phyloP scores from a whole-genome alignment of 1,140 invertebrate species.

The Melipona quadrifasciata region DNA sequence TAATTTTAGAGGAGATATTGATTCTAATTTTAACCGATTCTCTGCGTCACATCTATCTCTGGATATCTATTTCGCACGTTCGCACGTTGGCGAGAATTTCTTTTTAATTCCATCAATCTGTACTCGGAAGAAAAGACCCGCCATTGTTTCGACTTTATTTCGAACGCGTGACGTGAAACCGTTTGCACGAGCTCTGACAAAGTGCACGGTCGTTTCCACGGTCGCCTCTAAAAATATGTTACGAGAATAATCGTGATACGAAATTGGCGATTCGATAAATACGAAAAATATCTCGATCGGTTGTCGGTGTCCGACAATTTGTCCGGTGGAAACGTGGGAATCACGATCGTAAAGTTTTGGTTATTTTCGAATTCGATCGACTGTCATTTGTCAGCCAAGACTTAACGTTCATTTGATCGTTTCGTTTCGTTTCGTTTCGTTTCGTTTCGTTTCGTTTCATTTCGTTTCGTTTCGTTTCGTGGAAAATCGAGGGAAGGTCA shows the following conservation, averaged over 20 bases:
- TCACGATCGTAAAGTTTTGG: neutral
- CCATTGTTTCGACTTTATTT: conserved; percentile 1
- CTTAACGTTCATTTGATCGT: conserved; percentile 14
- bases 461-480: conserved; percentile 56
- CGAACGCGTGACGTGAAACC: neutral
- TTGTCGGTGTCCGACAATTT: neutral
- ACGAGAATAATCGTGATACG: neutral
- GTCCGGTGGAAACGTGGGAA: neutral
- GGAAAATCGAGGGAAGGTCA: conserved; percentile 42
- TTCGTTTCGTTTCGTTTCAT: conserved; percentile 55
- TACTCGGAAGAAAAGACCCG: neutral
- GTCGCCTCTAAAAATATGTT: conserved; percentile 17
- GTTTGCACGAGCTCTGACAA: neutral
- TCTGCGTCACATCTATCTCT: conserved; percentile 44
- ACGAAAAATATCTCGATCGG: neutral
- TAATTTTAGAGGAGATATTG: conserved; percentile 61
- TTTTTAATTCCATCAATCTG: conserved; percentile 19
- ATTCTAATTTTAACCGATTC: conserved; percentile 56
- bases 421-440: conserved; percentile 56
- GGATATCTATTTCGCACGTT: conserved; percentile 24
- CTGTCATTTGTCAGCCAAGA: neutral
- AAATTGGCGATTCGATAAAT: neutral
- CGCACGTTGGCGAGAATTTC: neutral
- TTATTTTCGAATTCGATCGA: conserved; percentile 41
- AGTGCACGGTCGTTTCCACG: neutral